Conservation (phyloP, 2,888 invertebrate species). For the Hydroisotoma schaefferi region DNA sequence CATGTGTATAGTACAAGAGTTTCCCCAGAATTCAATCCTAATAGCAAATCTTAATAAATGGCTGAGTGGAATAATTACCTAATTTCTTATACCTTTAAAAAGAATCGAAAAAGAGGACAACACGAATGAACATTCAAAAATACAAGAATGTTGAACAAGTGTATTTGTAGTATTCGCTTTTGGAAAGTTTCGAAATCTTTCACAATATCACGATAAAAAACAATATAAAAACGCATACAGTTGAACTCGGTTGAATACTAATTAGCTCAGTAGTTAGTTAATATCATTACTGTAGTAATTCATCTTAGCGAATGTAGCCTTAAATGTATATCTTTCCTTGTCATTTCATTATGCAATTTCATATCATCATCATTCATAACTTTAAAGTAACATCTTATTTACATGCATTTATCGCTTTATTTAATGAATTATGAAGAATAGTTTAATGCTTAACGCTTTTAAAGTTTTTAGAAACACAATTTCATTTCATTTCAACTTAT, state of each 20-base stretch:
- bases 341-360: neutral
- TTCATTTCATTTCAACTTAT: neutral
- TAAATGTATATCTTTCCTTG: neutral
- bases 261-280: neutral
- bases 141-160: neutral
- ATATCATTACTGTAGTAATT: neutral
- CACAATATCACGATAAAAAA: conserved; percentile 10
- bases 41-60: no score
- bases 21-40: no score
- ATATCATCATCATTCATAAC: neutral
- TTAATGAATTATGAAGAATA: no score
- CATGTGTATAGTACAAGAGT: no score
- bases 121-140: neutral
- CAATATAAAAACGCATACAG: conserved; percentile 1
- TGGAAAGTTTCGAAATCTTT: no score
- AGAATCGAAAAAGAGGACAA: neutral
- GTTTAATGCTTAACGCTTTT: neutral
- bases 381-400: no score
- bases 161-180: no score
- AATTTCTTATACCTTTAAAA: no score
- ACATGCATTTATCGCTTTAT: no score
- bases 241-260: no score
- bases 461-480: neutral
- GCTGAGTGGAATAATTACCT: no score
- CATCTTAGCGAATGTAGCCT: neutral